Base-by-base conservation (phyloP, 2,888 invertebrate species). In the Tribolium freemani region DNA sequence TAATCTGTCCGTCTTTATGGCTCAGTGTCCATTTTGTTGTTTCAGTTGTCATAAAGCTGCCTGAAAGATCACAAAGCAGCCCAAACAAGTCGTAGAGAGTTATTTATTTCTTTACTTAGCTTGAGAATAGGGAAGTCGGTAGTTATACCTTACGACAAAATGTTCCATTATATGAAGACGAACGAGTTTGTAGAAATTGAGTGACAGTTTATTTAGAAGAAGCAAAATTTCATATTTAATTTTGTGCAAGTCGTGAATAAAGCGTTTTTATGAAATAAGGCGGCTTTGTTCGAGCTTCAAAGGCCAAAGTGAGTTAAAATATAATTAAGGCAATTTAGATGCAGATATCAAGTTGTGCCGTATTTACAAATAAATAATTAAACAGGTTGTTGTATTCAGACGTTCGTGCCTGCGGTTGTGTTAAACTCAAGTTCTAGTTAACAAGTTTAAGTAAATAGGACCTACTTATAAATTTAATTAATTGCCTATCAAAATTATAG, bases 271-370 rank as follows among this genome's bases (percentile, higher is more conserved):
- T 10, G 13, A 57, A 57, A 16, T 38, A 44, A 13, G 46, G n/a
- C 31, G 44, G 56, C 64, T 61, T 70, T 63, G 69, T 70, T 70
- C 63, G 63, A 46, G 31, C 56, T 63, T 57, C 46, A 51, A 71
- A 64, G 53, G 38, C 44, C 16, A 45, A 63, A 63, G 56, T 66
- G 54, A 46, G 64, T 71, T 50, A 44, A 54, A 45, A 57, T 46
- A 67, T 60, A 67, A 71, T 71, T 60, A 71, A 71, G 45, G 64
- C 64, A 70, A 70, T 63, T 63, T 70, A 70, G 56, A 70, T 70
- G 69, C 61, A 60, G 61, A 69, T 61, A 69, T 69, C 58, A 58
- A 69, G 58, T 50, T 46, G 61, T 46, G 56, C 54, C 16, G 66
- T 58, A 67, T 57, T 68, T 68, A 56, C 70, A 70, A 70, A 70